phyloP scores from a whole-genome alignment of 2,113 vertebrate genomes.

The Microcebus lehilahytsara region DNA sequence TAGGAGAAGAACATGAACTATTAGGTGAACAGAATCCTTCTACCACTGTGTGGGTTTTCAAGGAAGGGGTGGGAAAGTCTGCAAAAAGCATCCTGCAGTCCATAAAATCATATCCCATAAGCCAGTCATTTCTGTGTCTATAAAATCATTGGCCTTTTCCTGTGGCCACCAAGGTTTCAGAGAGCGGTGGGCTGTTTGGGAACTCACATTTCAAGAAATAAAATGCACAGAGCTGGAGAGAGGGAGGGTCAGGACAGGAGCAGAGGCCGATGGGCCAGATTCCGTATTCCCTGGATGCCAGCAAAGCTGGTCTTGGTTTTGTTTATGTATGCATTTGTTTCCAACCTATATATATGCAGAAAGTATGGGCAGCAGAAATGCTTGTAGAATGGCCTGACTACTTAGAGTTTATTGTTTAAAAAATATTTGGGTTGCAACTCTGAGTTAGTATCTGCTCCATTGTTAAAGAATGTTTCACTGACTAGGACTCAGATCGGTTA shows the following conservation, averaged over 20 bases:
- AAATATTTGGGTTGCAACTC: not conserved
- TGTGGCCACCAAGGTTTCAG: not conserved
- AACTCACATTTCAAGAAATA: not conserved
- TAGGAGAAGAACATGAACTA: not conserved
- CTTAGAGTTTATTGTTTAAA: not conserved
- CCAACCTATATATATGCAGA: not conserved
- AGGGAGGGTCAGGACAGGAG: no score
- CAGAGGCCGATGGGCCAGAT: not conserved
- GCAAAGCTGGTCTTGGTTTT: not conserved
- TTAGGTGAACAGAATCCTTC: not conserved
- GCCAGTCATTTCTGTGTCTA: not conserved
- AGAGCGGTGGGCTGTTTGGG: not conserved
- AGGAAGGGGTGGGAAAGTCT: not conserved
- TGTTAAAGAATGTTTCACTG: not conserved
- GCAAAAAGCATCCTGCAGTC: not conserved
- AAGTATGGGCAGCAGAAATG: not conserved
- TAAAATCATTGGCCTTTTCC: not conserved
- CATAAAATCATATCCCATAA: not conserved
- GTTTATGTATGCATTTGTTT: not conserved
- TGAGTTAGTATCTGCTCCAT: not conserved
- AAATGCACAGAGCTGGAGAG: not conserved
- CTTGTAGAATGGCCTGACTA: not conserved
- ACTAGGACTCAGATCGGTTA: not conserved
- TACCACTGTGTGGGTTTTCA: not conserved
- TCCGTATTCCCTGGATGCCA: not conserved